phyloP scores from a whole-genome alignment of 2,888 invertebrate genomes.

The Oxystoma pomonae region DNA sequence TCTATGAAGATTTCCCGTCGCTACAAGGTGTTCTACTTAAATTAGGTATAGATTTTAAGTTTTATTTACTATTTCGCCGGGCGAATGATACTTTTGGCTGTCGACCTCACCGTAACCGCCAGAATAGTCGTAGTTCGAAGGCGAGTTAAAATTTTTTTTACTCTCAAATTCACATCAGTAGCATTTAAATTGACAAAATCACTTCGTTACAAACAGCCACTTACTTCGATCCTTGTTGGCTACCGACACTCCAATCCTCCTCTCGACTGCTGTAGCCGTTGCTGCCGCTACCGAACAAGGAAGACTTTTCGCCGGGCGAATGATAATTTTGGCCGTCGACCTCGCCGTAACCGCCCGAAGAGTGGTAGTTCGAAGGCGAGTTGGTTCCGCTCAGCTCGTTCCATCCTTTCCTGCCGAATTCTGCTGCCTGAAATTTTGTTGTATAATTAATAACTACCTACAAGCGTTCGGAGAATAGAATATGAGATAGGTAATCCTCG shows the following conservation, averaged over 20 bases:
- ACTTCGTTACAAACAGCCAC: no score
- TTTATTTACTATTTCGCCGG: no score
- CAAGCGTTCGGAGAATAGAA: no score
- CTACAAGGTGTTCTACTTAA: no score
- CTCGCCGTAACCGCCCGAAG: slow-evolving; percentile 43
- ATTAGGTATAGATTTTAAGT: no score
- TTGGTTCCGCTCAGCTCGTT: slow-evolving; percentile 42
- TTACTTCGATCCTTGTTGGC: slow-evolving; percentile 47
- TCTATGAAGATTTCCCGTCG: no score
- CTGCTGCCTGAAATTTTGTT: slow-evolving; percentile 34
- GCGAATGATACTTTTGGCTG: slow-evolving; percentile 46
- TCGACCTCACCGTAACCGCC: slow-evolving; percentile 46
- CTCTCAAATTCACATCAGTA: no score
- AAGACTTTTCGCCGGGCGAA: slow-evolving; percentile 49
- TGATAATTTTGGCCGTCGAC: slow-evolving; percentile 46
- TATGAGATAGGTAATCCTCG: no score
- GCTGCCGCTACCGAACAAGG: slow-evolving; percentile 45
- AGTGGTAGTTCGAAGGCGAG: slow-evolving; percentile 29
- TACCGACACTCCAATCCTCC: slow-evolving; percentile 46
- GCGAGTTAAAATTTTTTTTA: no score
- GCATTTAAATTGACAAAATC: no score
- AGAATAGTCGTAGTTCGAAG: slow-evolving; percentile 31
- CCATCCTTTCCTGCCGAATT: slow-evolving; percentile 66
- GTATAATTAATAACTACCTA: no score
- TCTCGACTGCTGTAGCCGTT: slow-evolving; percentile 39